Conservation (phyloP, 2,113 vertebrate genomes). For the Conger conger region DNA sequence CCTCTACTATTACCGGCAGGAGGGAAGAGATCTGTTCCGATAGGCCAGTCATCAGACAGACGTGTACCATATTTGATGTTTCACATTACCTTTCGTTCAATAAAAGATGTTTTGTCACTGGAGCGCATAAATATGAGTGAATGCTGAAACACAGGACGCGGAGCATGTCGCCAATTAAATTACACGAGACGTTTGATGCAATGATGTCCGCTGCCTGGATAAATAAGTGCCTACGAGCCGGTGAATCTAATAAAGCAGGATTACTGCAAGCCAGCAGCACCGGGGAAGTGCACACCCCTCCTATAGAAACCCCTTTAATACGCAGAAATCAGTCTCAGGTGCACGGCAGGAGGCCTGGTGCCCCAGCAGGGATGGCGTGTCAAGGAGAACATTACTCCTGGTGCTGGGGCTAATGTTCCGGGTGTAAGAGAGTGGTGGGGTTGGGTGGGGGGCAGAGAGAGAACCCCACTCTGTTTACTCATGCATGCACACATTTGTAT, state of each 20-base stretch:
- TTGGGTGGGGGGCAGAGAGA: not conserved
- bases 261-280: not conserved
- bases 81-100: slow-evolving; percentile 10
- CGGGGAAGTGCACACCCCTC: not conserved
- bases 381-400: not conserved
- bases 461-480: not conserved
- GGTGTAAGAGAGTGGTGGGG: not conserved
- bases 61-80: not conserved
- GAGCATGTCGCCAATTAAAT: not conserved
- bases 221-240: not conserved
- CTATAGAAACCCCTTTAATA: not conserved
- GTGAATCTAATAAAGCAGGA: not conserved
- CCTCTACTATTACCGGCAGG: not conserved
- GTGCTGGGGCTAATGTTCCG: not conserved
- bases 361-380: not conserved
- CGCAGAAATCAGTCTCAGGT: not conserved
- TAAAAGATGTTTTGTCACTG: not conserved
- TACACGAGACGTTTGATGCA: slow-evolving; percentile 3
- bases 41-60: not conserved
- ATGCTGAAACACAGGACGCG: not conserved
- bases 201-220: not conserved
- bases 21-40: not conserved
- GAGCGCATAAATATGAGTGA: not conserved
- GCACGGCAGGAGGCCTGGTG: no score
- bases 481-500: not conserved